Evolutionary conservation across 2,888 invertebrate genomes (phyloP).

Genomic region (Tetragonula carbonaria): DNA sequence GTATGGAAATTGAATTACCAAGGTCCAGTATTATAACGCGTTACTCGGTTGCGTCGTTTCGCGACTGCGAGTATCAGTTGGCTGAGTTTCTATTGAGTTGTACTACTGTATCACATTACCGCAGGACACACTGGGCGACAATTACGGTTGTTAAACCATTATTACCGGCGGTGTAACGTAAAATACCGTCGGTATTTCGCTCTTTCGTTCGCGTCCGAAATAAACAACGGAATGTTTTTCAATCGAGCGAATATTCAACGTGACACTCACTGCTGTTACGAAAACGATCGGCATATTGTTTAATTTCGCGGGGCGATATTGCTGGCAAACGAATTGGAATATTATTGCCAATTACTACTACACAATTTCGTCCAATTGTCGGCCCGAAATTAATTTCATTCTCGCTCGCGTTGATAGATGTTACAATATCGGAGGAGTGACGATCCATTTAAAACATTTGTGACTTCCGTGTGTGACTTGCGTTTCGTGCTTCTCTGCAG

Average conservation of each 20-base stretch:
- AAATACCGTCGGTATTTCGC: background rate
- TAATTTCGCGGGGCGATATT: too few species aligned
- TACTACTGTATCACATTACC: conserved; percentile 4
- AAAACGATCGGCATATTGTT: too few species aligned
- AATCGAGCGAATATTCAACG: background rate
- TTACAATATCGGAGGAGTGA: background rate
- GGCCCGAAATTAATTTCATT: background rate
- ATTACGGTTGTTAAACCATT: conserved; percentile 10
- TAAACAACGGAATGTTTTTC: background rate
- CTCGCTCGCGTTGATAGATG: background rate
- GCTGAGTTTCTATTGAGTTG: background rate
- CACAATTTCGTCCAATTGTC: background rate
- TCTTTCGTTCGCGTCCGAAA: background rate
- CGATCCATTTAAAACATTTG: too few species aligned
- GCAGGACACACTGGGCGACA: background rate
- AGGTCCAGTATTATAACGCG: background rate
- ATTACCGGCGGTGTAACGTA: background rate
- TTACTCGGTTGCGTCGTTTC: background rate
- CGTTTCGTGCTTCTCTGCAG: too few species aligned
- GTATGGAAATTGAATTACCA: background rate
- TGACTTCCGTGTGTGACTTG: too few species aligned
- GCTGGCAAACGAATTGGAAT: background rate
- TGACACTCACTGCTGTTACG: background rate
- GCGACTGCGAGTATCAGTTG: background rate
- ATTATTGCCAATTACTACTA: background rate